Percentiles rank a stretch among this genome's conserved stretches.
phyloP scores from a whole-genome alignment of 1,140 invertebrate species.

The Cotesia glomerata region DNA sequence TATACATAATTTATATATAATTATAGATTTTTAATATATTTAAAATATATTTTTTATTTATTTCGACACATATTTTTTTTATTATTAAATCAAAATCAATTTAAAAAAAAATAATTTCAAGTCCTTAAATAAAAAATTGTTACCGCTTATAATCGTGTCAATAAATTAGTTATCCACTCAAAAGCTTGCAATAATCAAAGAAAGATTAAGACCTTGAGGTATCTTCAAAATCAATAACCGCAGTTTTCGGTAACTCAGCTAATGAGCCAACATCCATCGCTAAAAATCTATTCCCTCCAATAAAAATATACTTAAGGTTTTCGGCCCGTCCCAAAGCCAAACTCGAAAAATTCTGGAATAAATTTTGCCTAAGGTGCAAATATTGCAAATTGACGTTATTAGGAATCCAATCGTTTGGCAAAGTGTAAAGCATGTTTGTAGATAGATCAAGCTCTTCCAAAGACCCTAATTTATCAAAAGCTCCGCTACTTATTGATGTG shows the following conservation, averaged over 20 bases:
- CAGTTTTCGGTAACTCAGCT: neutral
- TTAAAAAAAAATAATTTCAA: no score
- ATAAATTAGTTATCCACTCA: no score
- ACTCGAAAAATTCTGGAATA: neutral
- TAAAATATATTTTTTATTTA: no score
- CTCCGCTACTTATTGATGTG: neutral
- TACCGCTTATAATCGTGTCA: no score
- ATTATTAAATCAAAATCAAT: no score
- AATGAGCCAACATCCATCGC: neutral
- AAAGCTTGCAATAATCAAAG: no score
- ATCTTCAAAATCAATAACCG: no score
- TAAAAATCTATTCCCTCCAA: slow-evolving; percentile 26
- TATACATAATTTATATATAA: no score
- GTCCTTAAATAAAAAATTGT: no score
- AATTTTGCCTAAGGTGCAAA: neutral
- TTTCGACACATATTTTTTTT: no score
- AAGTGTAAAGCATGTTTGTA: neutral
- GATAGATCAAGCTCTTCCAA: neutral
- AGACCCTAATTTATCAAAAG: neutral
- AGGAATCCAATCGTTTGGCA: neutral
- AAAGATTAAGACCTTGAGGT: no score
- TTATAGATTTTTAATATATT: no score
- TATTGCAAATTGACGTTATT: neutral
- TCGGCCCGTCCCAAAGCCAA: slow-evolving; percentile 24
- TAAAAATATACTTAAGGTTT: slow-evolving; percentile 4